phyloP scores from a whole-genome alignment of 2,888 invertebrate genomes.

The Trypoxylon attenuatum region DNA sequence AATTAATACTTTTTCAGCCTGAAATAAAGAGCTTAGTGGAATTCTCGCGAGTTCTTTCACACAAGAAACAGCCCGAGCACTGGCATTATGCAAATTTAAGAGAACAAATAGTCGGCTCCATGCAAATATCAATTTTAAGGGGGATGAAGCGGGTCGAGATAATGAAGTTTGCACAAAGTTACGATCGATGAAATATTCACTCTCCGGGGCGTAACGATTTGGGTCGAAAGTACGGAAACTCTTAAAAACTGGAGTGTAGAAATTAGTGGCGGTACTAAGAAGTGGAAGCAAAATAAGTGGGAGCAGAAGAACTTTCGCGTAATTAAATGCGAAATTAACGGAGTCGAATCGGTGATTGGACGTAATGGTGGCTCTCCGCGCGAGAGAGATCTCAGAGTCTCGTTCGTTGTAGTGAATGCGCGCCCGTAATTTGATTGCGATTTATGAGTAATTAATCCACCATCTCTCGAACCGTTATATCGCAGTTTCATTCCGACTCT shows the following conservation, averaged over 20 bases:
- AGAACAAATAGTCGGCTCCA: too few species aligned
- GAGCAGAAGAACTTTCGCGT: slow-evolving; percentile 14
- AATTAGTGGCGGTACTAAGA: neutral
- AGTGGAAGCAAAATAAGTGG: neutral
- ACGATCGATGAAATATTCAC: too few species aligned
- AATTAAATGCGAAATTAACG: slow-evolving; percentile 43
- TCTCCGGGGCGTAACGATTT: too few species aligned
- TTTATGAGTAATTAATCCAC: slow-evolving; percentile 46
- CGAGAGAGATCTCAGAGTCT: slow-evolving; percentile 1
- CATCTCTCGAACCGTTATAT: slow-evolving; percentile 21
- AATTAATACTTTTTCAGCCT: too few species aligned
- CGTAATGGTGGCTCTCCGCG: slow-evolving; percentile 18
- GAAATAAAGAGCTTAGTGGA: too few species aligned
- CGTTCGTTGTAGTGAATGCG: slow-evolving; percentile 7
- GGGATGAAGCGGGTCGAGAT: too few species aligned
- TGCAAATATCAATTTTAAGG: too few species aligned
- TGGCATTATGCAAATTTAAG: too few species aligned
- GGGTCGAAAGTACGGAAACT: too few species aligned
- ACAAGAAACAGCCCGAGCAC: too few species aligned
- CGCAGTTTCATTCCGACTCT: slow-evolving; percentile 7
- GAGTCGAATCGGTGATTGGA: slow-evolving; percentile 31
- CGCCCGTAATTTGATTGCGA: slow-evolving; percentile 42
- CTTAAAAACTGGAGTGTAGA: neutral
- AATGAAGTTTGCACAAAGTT: too few species aligned
- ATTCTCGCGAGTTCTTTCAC: too few species aligned